Base-by-base conservation (phyloP, 1,140 invertebrate species). In the Nilaparvata lugens region DNA sequence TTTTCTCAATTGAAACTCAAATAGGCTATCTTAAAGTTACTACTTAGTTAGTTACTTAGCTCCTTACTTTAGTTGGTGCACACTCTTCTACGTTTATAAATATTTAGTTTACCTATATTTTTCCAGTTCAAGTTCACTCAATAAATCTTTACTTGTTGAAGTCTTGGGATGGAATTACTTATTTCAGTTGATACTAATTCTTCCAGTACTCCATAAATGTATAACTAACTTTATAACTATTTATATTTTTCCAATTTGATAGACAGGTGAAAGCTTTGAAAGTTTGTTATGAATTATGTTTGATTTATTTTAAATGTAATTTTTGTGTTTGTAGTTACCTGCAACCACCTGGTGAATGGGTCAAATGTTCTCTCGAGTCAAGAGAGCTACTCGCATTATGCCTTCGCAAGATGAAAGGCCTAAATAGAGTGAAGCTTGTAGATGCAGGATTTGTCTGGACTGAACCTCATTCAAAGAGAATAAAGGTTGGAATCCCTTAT, bases 401-500 rank as follows among this genome's bases (percentile, higher is more conserved):
- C 71, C 75, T 99, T 4, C 96, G 97, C 71, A 93, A 89, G 71
- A 74, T 99, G 0, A 98, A 96, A 77, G 93, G 93, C 4, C 76
- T 98, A 0, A 92, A 88, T 66, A 85, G 88, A 73, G 88, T 97
- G 0, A 90, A 89, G 71, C 75, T 99, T 4, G 80, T 97, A 45
- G 95, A 99, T 83, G 97, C 97, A 54, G 85, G 87, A 5, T 99
- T 99, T 79, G 82, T 97, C 3, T 99, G 97, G 96, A 99, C 97
- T 31, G 97, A 99, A 72, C 95, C 97, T 58, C 97, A 99, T 81
- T 99, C 96, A 0, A 96, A 95, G 75, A 82, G 97, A 62, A 85
- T 99, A 24, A 99, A 98, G 79, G 86, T 93, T 61, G 78, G 79
- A n/a, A n/a, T n/a, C n/a, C n/a, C n/a, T n/a, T n/a, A n/a, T n/a